These are phyloP conservation scores for Eupithecia dodoneata DNA, from an alignment of 2,888 invertebrate genomes.

Conservation along the genomic window DNA sequence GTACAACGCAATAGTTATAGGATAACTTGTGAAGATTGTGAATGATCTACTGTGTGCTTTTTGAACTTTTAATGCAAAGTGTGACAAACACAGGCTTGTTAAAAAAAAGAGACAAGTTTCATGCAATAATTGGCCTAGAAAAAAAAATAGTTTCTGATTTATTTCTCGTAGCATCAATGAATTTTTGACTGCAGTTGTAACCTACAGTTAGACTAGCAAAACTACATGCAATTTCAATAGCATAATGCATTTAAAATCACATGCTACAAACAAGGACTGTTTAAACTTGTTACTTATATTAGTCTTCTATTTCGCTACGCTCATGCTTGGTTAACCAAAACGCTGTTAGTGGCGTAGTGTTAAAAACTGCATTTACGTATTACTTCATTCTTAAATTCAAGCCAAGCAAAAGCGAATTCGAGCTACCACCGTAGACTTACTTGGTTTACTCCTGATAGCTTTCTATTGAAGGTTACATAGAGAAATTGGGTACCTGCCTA, in stretches of 20 bases:
- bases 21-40: neutral
- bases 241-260: conserved; percentile 7
- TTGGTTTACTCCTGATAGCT: conserved; percentile 18
- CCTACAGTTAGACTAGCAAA: conserved; percentile 8
- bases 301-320: neutral
- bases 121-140: neutral
- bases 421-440: conserved; percentile 20
- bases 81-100: neutral
- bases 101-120: neutral
- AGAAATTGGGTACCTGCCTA: neutral
- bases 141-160: neutral
- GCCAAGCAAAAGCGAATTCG: conserved; percentile 2
- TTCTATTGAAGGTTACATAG: conserved; percentile 6
- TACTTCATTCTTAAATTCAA: neutral
- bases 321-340: conserved; percentile 10
- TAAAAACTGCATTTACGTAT: neutral
- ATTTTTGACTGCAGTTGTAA: conserved; percentile 6
- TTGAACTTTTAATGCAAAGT: neutral
- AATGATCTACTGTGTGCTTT: neutral
- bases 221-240: conserved; percentile 6
- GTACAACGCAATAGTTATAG: no score
- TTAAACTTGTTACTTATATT: neutral
- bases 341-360: neutral
- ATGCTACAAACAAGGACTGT: neutral
- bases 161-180: neutral